Evolutionary conservation across 2,888 invertebrate genomes (phyloP).

Genomic region (Pseudolycoriella hygida): DNA sequence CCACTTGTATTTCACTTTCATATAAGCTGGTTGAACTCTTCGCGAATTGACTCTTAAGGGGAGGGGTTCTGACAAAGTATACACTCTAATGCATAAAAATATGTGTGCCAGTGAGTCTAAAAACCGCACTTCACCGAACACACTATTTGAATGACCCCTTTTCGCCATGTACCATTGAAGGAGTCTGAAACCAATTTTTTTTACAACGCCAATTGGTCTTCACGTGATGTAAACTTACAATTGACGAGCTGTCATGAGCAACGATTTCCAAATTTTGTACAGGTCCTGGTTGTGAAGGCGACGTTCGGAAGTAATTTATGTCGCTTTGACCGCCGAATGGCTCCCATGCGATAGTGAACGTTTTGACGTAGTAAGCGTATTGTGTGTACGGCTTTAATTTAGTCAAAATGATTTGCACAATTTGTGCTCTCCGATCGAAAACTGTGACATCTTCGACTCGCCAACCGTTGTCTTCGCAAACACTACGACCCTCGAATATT

Average conservation of each 20-base stretch:
- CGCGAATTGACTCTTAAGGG: too few species aligned
- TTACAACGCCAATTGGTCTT: too few species aligned
- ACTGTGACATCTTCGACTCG: slow-evolving; percentile 13
- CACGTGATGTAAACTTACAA: too few species aligned
- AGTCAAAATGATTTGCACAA: slow-evolving; percentile 34
- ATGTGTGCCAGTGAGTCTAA: too few species aligned
- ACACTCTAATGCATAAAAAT: too few species aligned
- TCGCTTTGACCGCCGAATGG: slow-evolving; percentile 66
- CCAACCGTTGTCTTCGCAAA: slow-evolving; percentile 67
- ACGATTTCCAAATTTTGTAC: slow-evolving; percentile 18
- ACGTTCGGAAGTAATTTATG: slow-evolving; percentile 63
- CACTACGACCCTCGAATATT: slow-evolving; percentile 74
- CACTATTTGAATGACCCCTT: too few species aligned
- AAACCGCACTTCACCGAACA: too few species aligned
- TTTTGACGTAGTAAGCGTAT: slow-evolving; percentile 90
- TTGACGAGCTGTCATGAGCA: slow-evolving; percentile 22
- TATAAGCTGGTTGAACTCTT: too few species aligned
- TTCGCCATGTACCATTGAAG: too few species aligned
- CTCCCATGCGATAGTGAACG: slow-evolving; percentile 72
- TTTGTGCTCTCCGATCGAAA: slow-evolving; percentile 10
- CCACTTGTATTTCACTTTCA: too few species aligned
- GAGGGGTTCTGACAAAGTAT: too few species aligned
- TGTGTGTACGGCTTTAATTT: slow-evolving; percentile 68
- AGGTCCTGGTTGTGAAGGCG: slow-evolving; percentile 29
- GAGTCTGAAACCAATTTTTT: too few species aligned